Percentiles rank a stretch among this genome's conserved stretches.
Evolutionary conservation across 2,888 invertebrate genomes (phyloP).

Genomic region (Euspilapteryx auroguttella): DNA sequence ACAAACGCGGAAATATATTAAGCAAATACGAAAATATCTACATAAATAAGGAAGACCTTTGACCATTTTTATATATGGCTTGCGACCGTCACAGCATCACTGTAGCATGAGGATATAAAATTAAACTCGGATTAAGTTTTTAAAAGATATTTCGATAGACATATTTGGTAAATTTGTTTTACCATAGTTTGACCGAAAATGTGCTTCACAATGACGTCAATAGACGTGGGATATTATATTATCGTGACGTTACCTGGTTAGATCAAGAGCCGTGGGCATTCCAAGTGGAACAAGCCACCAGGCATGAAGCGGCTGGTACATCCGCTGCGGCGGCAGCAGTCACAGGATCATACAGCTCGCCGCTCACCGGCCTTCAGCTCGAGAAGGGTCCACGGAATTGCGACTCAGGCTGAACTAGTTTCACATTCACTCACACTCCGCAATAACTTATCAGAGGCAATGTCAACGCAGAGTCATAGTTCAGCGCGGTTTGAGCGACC

Average conservation of each 20-base stretch:
- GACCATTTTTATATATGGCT: too few species aligned
- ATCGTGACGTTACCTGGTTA: constrained; percentile 55
- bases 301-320: constrained; percentile 51
- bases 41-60: too few species aligned
- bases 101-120: too few species aligned
- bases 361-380: neutral
- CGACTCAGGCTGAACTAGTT: constrained; percentile 18
- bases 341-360: constrained; percentile 18
- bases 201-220: too few species aligned
- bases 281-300: constrained; percentile 50
- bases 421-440: constrained; percentile 33
- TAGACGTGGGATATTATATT: too few species aligned
- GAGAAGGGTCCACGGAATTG: neutral
- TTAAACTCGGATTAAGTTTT: too few species aligned
- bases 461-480: constrained; percentile 48
- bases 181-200: too few species aligned
- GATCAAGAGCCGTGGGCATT: constrained; percentile 60
- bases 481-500: constrained; percentile 33
- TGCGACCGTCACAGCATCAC: too few species aligned
- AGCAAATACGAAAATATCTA: too few species aligned
- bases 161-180: too few species aligned
- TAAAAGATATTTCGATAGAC: too few species aligned
- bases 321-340: constrained; percentile 31
- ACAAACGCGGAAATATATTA: too few species aligned
- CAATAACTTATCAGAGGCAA: constrained; percentile 21